Base-by-base conservation (phyloP, 2,797 vertebrate species). In the Darevskia nairensis region DNA sequence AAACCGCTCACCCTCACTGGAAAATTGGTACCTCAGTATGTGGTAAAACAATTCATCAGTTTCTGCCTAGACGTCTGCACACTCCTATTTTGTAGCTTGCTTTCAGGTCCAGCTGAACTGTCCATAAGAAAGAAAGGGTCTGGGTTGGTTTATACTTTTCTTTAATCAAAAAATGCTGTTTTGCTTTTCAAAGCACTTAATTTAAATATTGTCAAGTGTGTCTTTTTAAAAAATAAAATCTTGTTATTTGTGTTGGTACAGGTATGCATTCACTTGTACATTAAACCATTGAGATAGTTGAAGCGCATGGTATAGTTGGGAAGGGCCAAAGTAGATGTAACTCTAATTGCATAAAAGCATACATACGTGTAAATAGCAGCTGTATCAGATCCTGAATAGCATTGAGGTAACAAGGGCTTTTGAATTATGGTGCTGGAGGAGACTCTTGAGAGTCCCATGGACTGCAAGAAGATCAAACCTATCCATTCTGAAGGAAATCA, bases 221-320 rank as follows among this genome's bases (percentile, higher is more conserved):
- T 35, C 19, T 66, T 71, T 11, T 15, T 66, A 10, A 69, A 39
- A 55, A 29, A 78, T 55, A 55, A 35, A 79, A 35, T 1, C 10
- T 79, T 46, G 23, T 68, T 61, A 13, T 15, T 59, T 75, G 25
- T 23, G 11, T 69, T 69, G 66, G 64, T 6, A 11, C 66, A 39
- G 55, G 15, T 71, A 23, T 17, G 1, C 35, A 25, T 71, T 8
- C 25, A 39, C 2, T 39, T 39, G n/a, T 55, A 4, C 39, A 68
- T 55, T n/a, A 83, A 77, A 83, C 46, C 13, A 29, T 13, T 74
- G 50, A 72, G 68, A 69, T 88, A 13, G 8, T 86, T 86, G 39
- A 79, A 86, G 21, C 21, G 50, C 7, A 25, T 35, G 11, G 6
- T 78, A 50, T 27, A 77, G 39, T 19, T 66, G 41, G 6, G n/a